A percentile compares a stretch with the other conserved stretches of the same genome.
phyloP scores from a whole-genome alignment of 2,888 invertebrate species.

The Phaedon cochleariae region DNA sequence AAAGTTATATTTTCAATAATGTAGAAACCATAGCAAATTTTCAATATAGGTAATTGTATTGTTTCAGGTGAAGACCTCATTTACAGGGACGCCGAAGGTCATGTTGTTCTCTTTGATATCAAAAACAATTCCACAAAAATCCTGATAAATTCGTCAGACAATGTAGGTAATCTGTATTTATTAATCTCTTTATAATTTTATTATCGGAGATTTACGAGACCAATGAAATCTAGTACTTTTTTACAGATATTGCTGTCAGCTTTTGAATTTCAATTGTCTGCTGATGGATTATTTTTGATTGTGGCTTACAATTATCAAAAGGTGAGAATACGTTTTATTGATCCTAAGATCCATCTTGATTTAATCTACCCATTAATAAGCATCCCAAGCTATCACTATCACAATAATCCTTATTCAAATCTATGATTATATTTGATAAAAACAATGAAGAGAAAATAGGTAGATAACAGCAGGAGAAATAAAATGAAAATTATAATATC shows the following conservation, averaged over 20 bases:
- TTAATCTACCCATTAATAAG: neutral
- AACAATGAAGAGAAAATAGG: too few relatives aligned
- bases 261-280: slow-evolving; percentile 69
- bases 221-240: slow-evolving; percentile 19
- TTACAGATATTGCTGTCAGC: slow-evolving; percentile 59
- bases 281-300: slow-evolving; percentile 71
- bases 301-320: slow-evolving; percentile 71
- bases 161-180: slow-evolving; percentile 42
- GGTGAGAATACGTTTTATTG: slow-evolving; percentile 58
- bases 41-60: too few relatives aligned
- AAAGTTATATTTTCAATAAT: too few relatives aligned
- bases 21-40: too few relatives aligned
- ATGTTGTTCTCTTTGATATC: slow-evolving; percentile 67
- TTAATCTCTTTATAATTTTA: slow-evolving; percentile 5
- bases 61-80: slow-evolving; percentile 72
- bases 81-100: slow-evolving; percentile 69
- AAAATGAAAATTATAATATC: too few relatives aligned
- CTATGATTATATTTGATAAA: too few relatives aligned
- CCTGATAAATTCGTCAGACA: slow-evolving; percentile 45
- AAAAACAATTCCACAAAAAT: slow-evolving; percentile 37
- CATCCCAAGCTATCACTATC: too few relatives aligned
- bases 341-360: neutral
- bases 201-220: neutral
- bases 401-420: too few relatives aligned
- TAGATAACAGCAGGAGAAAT: too few relatives aligned